phyloP scores from a whole-genome alignment of 2,888 invertebrate species.

The Fragum sueziense region DNA sequence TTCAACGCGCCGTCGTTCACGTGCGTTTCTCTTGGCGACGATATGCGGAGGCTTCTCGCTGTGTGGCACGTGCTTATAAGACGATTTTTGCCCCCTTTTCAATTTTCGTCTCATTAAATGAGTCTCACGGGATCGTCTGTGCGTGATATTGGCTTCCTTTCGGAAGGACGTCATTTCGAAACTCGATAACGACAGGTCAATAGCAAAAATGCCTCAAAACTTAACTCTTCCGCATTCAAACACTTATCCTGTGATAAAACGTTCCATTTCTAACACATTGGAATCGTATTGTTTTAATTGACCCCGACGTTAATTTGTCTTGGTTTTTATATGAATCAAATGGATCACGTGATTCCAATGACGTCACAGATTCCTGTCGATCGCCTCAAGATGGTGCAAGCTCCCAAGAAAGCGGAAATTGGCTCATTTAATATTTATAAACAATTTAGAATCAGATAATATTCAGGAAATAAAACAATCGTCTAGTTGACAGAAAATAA shows the following conservation, averaged over 20 bases:
- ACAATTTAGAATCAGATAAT: constrained; percentile 43
- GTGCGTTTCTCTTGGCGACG: constrained; percentile 86
- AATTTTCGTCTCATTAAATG: constrained; percentile 35
- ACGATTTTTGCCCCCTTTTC: constrained; percentile 55
- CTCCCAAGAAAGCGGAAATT: constrained; percentile 50
- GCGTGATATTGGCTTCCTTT: constrained; percentile 30
- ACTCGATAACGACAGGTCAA: not conserved
- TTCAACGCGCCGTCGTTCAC: constrained; percentile 86
- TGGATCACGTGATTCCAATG: not conserved
- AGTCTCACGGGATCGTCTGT: constrained; percentile 35
- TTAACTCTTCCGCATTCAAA: not conserved
- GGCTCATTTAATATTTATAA: constrained; percentile 65
- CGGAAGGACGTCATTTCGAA: constrained; percentile 53
- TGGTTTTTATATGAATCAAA: not conserved
- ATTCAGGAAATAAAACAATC: constrained; percentile 37
- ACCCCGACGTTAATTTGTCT: not conserved
- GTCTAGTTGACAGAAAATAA: constrained; percentile 37
- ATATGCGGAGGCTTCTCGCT: constrained; percentile 85
- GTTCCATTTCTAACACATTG: not conserved
- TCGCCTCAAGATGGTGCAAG: not conserved
- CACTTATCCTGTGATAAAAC: not conserved
- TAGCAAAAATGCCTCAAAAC: not conserved
- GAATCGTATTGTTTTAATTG: not conserved
- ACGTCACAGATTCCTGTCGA: constrained; percentile 13
- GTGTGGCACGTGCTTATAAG: constrained; percentile 81